Evolutionary conservation across 2,113 vertebrate genomes (phyloP), one percentile per base, ranked within the genome.

Genomic region (Benitochromis conjunctus): DNA sequence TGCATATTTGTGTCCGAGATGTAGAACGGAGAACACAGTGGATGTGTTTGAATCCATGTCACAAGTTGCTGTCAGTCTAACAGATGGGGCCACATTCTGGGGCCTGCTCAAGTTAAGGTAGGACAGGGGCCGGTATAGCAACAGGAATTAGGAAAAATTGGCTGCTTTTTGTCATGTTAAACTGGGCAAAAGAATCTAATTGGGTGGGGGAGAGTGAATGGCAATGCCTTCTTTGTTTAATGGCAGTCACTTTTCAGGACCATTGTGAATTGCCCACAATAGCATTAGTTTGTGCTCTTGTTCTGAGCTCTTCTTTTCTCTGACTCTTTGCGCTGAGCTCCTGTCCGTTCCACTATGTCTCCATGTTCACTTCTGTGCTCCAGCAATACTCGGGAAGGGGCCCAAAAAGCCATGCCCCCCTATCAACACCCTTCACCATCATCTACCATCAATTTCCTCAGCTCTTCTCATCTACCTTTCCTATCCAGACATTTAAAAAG

Each of bases 341-440:
- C 96, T 96, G 94, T 97, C 96, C 94, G 95, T 97, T 97, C 97
- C 97, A 96, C 95, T 96, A 95, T 93, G 94, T 95, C 96, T 96
- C 90, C 92, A 92, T 78, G 93, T 96, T 96, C 95, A 95, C 94
- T 94, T 95, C 96, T 86, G 89, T 92, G 91, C 95, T 96, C 92
- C 93, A 92, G 85, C 92, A 93, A 88, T 69, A 89, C 88, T 84
- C 78, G 85, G 84, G 80, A 88, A 71, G 56, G 82, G 88, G 78
- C 80, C 58, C 74, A 46, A 84, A 91, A 53, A 94, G 92, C 36
- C 82, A 90, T 91, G 83, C 91, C 84, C 93, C 93, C 89, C 88
- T 87, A 92, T 93, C 92, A 94, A 86, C 71, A 85, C 83, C 84
- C 89, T 91, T 77, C 74, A 84, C 82, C 76, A 26, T 29, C 88